A percentile compares a stretch with the other conserved stretches of the same genome.
phyloP scores from a whole-genome alignment of 2,888 invertebrate species.

The Lysandra coridon region DNA sequence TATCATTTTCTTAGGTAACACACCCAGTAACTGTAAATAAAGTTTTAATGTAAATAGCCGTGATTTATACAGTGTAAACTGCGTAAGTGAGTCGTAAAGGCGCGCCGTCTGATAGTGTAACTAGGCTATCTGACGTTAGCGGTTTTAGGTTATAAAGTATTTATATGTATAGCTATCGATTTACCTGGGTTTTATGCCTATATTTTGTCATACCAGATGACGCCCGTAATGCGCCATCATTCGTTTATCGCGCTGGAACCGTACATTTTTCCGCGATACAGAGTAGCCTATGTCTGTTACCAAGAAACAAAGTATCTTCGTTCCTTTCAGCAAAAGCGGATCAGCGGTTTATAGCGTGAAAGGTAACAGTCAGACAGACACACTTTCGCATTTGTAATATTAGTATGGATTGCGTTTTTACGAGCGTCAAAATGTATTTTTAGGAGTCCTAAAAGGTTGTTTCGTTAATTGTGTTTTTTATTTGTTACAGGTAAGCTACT shows the following conservation, averaged over 20 bases:
- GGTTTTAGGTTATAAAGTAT: not conserved
- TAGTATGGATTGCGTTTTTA: not conserved
- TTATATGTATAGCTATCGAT: conserved; percentile 17
- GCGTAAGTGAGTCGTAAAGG: conserved; percentile 12
- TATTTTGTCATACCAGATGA: not conserved
- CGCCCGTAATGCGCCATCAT: too few species aligned
- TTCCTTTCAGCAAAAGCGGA: too few species aligned
- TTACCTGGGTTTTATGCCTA: not conserved
- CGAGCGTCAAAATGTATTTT: not conserved
- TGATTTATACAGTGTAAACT: conserved; percentile 4
- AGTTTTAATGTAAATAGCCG: not conserved
- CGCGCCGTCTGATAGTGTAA: conserved; percentile 12
- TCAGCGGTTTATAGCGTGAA: too few species aligned
- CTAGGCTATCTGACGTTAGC: conserved; percentile 13
- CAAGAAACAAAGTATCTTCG: too few species aligned
- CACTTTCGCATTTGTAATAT: too few species aligned
- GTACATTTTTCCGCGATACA: too few species aligned
- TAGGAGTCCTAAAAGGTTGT: not conserved
- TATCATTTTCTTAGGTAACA: not conserved
- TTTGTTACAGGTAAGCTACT: conserved; percentile 19
- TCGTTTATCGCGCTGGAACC: too few species aligned
- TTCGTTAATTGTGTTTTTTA: not conserved
- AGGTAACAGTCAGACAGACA: too few species aligned
- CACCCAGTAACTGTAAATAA: not conserved
- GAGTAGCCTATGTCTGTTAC: too few species aligned